phyloP scores from a whole-genome alignment of 2,888 invertebrate species.

The Pachydiplax longipennis region DNA sequence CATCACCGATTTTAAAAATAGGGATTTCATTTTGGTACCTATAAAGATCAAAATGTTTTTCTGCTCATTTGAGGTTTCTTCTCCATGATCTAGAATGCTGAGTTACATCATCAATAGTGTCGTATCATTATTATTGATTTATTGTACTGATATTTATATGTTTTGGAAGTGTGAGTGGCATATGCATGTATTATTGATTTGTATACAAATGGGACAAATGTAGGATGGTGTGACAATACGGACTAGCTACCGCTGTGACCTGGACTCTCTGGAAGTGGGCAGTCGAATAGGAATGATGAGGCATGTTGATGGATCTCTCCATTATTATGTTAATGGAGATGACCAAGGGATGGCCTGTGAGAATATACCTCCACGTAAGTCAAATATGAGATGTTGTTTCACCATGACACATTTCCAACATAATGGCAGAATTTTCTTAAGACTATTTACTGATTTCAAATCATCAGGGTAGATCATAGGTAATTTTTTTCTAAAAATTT shows the following conservation, averaged over 20 bases:
- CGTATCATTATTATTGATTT: neutral
- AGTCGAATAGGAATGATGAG: slow-evolving; percentile 88
- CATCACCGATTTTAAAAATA: too few species aligned
- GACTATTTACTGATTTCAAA: neutral
- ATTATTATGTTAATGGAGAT: slow-evolving; percentile 86
- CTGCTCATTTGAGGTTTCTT: neutral
- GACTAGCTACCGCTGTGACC: slow-evolving; percentile 84
- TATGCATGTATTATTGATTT: slow-evolving; percentile 35
- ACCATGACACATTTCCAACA: neutral
- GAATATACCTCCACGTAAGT: slow-evolving; percentile 68
- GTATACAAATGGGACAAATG: slow-evolving; percentile 32
- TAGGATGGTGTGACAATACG: slow-evolving; percentile 81
- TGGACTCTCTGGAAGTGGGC: slow-evolving; percentile 81
- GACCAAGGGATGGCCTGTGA: slow-evolving; percentile 87
- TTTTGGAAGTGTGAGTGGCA: neutral
- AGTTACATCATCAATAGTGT: neutral
- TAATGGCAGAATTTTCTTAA: neutral
- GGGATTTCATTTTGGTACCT: too few species aligned
- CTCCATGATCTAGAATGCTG: neutral
- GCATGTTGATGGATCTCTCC: slow-evolving; percentile 81
- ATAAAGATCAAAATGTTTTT: too few species aligned
- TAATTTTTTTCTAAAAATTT: too few species aligned
- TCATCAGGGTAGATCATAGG: too few species aligned
- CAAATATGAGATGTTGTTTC: neutral
- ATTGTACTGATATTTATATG: neutral